phyloP scores from a whole-genome alignment of 2,113 vertebrate species.

The Propithecus coquereli region DNA sequence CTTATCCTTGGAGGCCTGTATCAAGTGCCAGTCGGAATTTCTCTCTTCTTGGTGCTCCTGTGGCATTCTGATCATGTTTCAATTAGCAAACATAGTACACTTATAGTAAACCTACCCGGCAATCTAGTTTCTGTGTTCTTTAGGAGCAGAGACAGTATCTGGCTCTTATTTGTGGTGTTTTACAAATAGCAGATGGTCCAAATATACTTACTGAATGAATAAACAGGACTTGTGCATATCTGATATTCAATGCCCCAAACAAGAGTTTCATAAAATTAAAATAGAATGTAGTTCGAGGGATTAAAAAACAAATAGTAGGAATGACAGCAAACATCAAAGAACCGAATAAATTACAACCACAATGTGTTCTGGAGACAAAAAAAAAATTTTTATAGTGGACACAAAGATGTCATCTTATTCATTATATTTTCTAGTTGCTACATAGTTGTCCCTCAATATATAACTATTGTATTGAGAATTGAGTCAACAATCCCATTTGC shows the following conservation, averaged over 20 bases:
- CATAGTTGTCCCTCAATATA: background rate
- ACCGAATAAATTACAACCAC: background rate
- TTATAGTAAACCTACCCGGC: background rate
- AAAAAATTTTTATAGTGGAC: background rate
- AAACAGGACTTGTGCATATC: background rate
- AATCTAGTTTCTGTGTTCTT: background rate
- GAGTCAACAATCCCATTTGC: background rate
- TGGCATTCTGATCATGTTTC: background rate
- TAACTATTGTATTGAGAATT: background rate
- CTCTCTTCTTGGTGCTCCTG: background rate
- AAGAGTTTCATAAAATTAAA: constrained; percentile 11
- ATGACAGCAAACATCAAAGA: background rate
- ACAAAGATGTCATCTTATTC: background rate
- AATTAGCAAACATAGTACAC: background rate
- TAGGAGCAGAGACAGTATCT: background rate
- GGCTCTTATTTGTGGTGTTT: background rate
- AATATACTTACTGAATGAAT: background rate
- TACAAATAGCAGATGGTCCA: background rate
- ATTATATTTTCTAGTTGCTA: background rate
- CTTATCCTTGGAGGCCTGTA: background rate
- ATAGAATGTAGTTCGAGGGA: background rate
- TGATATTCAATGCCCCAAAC: background rate
- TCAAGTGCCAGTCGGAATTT: background rate
- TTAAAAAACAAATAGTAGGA: constrained; percentile 25
- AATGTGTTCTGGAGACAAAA: background rate